Percentiles rank a stretch among this genome's conserved stretches.
phyloP scores from a whole-genome alignment of 1,140 invertebrate species.

The Brachionus angularis region DNA sequence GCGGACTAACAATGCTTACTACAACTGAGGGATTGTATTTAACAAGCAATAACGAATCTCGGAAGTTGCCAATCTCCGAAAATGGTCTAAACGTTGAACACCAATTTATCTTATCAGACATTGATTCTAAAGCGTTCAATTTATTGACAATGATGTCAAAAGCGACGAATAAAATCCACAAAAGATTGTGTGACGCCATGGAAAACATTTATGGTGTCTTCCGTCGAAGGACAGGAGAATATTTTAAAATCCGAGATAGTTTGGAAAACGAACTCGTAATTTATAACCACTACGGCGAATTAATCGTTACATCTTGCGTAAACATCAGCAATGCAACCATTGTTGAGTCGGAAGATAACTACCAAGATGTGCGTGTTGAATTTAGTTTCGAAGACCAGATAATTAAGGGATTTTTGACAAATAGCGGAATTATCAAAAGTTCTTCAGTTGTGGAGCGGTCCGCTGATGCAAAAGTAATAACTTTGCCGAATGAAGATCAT shows the following conservation, averaged over 20 bases:
- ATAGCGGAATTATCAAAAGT: slow-evolving; percentile 11
- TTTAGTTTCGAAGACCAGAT: background rate
- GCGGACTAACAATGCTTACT: background rate
- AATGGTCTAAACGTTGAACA: slow-evolving; percentile 12
- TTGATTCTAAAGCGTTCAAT: background rate
- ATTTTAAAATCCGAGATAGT: background rate
- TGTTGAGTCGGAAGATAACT: background rate
- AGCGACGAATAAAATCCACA: slow-evolving; percentile 14
- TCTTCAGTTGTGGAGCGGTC: background rate
- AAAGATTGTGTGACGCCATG: background rate
- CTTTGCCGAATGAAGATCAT: background rate
- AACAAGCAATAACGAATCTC: background rate
- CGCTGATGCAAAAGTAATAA: background rate
- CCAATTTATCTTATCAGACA: background rate
- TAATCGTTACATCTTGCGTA: slow-evolving; percentile 3
- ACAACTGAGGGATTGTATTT: background rate
- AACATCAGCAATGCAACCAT: background rate
- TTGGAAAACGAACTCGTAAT: background rate
- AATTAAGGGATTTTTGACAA: background rate
- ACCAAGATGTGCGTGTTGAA: background rate
- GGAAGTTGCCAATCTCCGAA: background rate
- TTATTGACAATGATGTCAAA: background rate
- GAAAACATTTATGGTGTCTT: background rate
- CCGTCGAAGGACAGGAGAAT: background rate
- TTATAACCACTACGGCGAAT: slow-evolving; percentile 9